phyloP scores from a whole-genome alignment of 37 sponge, comb jelly and placozoan species.

The Tethya wilhelma region DNA sequence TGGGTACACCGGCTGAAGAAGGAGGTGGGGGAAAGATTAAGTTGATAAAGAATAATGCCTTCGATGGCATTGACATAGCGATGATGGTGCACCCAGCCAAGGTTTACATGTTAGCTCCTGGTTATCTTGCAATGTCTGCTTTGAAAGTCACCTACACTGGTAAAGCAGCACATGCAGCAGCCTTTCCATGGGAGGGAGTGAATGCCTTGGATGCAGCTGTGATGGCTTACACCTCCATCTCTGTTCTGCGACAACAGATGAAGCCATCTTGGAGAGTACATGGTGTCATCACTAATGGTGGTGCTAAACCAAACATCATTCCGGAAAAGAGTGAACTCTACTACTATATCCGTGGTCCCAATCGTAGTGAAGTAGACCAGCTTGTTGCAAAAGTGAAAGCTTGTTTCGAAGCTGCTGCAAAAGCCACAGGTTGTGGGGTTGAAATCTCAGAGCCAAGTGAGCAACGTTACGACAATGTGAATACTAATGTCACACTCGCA shows the following conservation, averaged over 20 bases:
- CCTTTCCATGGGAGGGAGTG: conserved; percentile 87
- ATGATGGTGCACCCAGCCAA: conserved; percentile 91
- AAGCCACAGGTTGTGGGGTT: conserved; percentile 76
- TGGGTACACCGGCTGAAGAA: conserved; percentile 97
- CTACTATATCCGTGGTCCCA: conserved; percentile 71
- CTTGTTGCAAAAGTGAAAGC: conserved; percentile 43
- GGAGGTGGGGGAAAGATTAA: conserved; percentile 82
- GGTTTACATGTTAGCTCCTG: conserved; percentile 8
- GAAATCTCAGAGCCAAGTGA: conserved; percentile 21
- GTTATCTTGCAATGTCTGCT: conserved; percentile 29
- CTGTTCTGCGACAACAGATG: conserved; percentile 86
- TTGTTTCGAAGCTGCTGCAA: conserved; percentile 78
- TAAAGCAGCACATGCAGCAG: conserved; percentile 86
- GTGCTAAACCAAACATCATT: conserved; percentile 83
- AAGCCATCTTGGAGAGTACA: conserved; percentile 90
- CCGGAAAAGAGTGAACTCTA: conserved; percentile 61
- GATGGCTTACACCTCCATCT: conserved; percentile 83
- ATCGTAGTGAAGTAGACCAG: conserved; percentile 41
- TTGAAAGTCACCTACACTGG: conserved; percentile 58
- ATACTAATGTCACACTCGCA: conserved; percentile 52
- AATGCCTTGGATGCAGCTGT: conserved; percentile 97
- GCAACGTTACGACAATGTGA: conserved; percentile 46
- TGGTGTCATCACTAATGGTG: conserved; percentile 85
- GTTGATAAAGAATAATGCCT: conserved; percentile 75
- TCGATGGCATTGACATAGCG: conserved; percentile 85